Base-by-base conservation (phyloP, 2,797 vertebrate species). In the Cynodonichthys magdalenae region DNA sequence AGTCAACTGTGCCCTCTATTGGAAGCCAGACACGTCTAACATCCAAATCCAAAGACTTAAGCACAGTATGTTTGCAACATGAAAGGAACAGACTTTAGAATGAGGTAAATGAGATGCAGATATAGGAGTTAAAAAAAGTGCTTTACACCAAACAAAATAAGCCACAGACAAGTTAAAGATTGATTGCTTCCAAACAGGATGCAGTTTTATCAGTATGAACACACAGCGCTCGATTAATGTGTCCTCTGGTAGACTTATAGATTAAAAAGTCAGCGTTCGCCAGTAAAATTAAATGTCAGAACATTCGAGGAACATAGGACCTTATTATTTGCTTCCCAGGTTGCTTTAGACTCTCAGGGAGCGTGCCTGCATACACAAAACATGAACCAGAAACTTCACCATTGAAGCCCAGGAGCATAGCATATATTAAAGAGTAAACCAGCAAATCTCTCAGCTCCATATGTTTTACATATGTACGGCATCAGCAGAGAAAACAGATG, bases 1-100 rank as follows among this genome's bases (percentile, higher is more conserved):
- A 88, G 89, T 81, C 86, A 85, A 87, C 88, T 90, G 80, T 90
- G 90, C 88, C 90, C 89, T 89, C 89, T 92, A 77, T 90, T 92
- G 90, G 90, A 92, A 69, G 64, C 74, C 75, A 75, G 68, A 61
- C 74, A 80, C 76, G 82, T 79, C 73, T 71, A 85, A 64, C 82
- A 77, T 52, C 71, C 63, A 74, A 9, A 79, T 67, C 66, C 80
- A 79, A 59, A 86, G 53, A 39, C 67, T 62, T 5, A 19, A 59
- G 51, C 72, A 20, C 9, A 39, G 51, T 19, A 58, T n/a, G 45
- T 74, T 53, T 57, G 27, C 48, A 19, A 3, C 31, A 75, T 63
- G 53, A 72, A 71, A 81, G 50, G n/a, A 44, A 17, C 15, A n/a
- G 29, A 66, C 64, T 67, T 48, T 59, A 14, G 34, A 75, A 64